Percentiles rank a stretch among this genome's conserved stretches.
These are phyloP conservation scores for Drosophila leonis DNA, from an alignment of 2,888 invertebrate genomes.

Conservation along the genomic window DNA sequence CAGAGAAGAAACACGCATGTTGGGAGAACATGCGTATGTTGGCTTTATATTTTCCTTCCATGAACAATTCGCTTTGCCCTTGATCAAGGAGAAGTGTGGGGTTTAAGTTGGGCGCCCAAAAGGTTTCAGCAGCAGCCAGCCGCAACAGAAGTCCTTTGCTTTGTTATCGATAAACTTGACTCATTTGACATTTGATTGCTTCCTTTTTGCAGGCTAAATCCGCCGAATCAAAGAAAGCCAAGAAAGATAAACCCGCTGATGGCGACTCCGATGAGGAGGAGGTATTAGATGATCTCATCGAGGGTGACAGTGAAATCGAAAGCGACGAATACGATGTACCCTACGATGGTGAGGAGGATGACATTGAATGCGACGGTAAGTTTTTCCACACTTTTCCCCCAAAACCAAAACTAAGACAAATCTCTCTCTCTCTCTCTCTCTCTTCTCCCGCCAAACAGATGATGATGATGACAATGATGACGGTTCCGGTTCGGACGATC, in stretches of 20 bases:
- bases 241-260: slow-evolving; percentile 83
- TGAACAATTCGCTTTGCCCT: slow-evolving; percentile 58
- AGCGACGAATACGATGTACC: slow-evolving; percentile 85
- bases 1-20: slow-evolving; percentile 15
- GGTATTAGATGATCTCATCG: slow-evolving; percentile 80
- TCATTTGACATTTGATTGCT: slow-evolving; percentile 19
- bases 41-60: slow-evolving; percentile 45
- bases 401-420: slow-evolving; percentile 13
- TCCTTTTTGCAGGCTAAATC: slow-evolving; percentile 81
- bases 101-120: slow-evolving; percentile 54
- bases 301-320: slow-evolving; percentile 84
- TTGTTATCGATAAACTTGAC: slow-evolving; percentile 28
- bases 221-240: slow-evolving; percentile 85
- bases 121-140: background rate
- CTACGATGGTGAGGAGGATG: slow-evolving; percentile 84
- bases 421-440: background rate
- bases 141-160: background rate
- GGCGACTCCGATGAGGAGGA: slow-evolving; percentile 84
- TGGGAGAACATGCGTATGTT: slow-evolving; percentile 44
- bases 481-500: slow-evolving; percentile 85
- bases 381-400: background rate
- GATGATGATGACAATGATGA: slow-evolving; percentile 85
- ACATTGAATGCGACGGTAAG: slow-evolving; percentile 83
- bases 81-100: slow-evolving; percentile 80
- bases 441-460: slow-evolving; percentile 61